These are phyloP conservation scores for Acrossocheilus fasciatus DNA, from an alignment of 2,797 vertebrate species.

Conservation along the genomic window DNA sequence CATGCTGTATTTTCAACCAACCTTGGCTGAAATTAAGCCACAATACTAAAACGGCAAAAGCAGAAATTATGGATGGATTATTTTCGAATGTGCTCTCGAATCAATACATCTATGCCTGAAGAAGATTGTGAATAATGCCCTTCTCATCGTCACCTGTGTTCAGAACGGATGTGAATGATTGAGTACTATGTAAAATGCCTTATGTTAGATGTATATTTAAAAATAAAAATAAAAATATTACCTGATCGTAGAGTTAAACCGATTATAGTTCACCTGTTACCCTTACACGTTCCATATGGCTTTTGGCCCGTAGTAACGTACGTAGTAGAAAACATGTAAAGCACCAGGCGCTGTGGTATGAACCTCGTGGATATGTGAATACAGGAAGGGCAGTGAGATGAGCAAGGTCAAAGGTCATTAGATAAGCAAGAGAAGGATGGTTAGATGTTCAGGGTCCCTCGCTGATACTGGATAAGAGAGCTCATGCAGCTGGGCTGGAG, in stretches of 20 bases:
- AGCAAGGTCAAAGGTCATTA: constrained; percentile 76
- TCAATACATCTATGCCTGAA: constrained; percentile 28
- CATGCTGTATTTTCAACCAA: constrained; percentile 56
- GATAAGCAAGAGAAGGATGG: constrained; percentile 72
- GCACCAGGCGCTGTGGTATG: constrained; percentile 57
- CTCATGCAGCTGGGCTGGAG: constrained; percentile 81
- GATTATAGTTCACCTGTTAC: constrained; percentile 53
- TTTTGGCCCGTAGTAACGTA: constrained; percentile 59
- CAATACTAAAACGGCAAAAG: constrained; percentile 60
- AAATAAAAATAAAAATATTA: constrained; percentile 55
- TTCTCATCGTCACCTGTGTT: constrained; percentile 42
- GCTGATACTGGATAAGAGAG: constrained; percentile 70
- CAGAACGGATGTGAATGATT: constrained; percentile 38
- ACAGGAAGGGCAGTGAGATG: constrained; percentile 73
- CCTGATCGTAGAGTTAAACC: constrained; percentile 61
- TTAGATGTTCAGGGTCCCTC: constrained; percentile 77
- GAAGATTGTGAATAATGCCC: constrained; percentile 43
- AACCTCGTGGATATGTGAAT: constrained; percentile 55
- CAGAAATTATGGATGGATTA: constrained; percentile 48
- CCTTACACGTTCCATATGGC: constrained; percentile 61
- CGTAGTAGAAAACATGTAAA: constrained; percentile 59
- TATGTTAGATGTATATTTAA: constrained; percentile 34
- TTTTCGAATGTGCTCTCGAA: constrained; percentile 53
- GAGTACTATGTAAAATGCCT: constrained; percentile 16
- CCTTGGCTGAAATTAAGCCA: constrained; percentile 57